A percentile compares a stretch with the other conserved stretches of the same genome.
These are phyloP conservation scores for Sisor rabdophorus DNA, from an alignment of 2,113 vertebrate species.

Conservation along the genomic window DNA sequence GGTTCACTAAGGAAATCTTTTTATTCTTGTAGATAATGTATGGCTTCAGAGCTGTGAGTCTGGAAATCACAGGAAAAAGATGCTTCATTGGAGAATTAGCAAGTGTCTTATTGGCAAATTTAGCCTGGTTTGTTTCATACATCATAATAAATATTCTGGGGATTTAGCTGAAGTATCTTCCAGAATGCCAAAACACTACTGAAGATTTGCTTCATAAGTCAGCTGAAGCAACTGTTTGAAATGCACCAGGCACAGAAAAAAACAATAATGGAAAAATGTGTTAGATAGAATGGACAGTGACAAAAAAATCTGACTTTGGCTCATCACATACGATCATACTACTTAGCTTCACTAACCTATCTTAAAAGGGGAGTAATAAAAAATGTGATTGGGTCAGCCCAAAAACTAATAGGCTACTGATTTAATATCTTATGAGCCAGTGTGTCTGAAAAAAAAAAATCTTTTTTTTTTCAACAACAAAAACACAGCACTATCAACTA, in stretches of 20 bases:
- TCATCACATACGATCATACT: too few species aligned
- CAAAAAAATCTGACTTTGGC: too few species aligned
- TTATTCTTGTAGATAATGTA: constrained; percentile 19
- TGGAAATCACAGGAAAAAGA: constrained; percentile 5
- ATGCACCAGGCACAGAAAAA: not conserved
- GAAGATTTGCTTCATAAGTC: constrained; percentile 22
- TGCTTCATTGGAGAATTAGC: constrained; percentile 18
- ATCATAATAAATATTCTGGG: constrained; percentile 19
- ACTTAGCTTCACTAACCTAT: too few species aligned
- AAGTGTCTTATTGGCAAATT: constrained; percentile 15
- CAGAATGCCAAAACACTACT: constrained; percentile 13
- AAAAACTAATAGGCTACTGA: too few species aligned
- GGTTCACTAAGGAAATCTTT: constrained; percentile 3
- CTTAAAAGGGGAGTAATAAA: too few species aligned
- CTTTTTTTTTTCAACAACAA: too few species aligned
- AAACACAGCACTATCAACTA: too few species aligned
- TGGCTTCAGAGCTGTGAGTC: constrained; percentile 25
- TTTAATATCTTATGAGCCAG: too few species aligned
- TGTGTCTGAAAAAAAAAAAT: too few species aligned
- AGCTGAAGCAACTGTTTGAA: constrained; percentile 19
- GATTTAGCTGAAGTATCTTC: not conserved
- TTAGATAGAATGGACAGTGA: not conserved
- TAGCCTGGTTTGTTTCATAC: constrained; percentile 15
- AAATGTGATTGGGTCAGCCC: too few species aligned
- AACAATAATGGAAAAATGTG: not conserved